Percentiles rank a stretch among this genome's conserved stretches.
These are phyloP conservation scores for Pristionchus arcanus DNA, from an alignment of 2,888 invertebrate species.

Conservation along the genomic window DNA sequence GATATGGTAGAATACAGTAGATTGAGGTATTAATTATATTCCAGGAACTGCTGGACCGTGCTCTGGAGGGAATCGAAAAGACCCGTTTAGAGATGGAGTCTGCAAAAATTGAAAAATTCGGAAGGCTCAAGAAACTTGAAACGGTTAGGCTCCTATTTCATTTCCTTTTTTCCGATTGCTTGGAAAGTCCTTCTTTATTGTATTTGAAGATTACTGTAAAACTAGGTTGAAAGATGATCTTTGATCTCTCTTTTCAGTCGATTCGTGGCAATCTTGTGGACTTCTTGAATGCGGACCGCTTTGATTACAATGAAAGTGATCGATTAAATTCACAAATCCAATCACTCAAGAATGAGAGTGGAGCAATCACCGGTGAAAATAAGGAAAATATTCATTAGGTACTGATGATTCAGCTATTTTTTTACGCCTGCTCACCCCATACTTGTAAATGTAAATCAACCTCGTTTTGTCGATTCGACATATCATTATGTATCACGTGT, in stretches of 20 bases:
- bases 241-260: not conserved
- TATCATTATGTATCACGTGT: not conserved
- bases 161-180: no score
- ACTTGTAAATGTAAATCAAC: not conserved
- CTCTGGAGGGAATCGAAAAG: not conserved
- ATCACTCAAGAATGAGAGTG: not conserved
- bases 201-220: no score
- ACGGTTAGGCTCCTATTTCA: not conserved
- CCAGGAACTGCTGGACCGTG: not conserved
- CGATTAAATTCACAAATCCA: not conserved
- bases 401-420: not conserved
- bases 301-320: not conserved
- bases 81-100: not conserved
- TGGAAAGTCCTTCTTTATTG: no score
- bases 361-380: not conserved
- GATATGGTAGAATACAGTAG: not conserved
- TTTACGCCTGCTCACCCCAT: not conserved
- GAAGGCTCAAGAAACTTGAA: not conserved
- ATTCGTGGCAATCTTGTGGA: not conserved
- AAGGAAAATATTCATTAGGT: not conserved
- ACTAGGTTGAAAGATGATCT: not conserved
- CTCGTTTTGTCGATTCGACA: not conserved
- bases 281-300: not conserved
- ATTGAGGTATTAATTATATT: conserved; percentile 2
- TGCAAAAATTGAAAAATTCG: not conserved